Evolutionary conservation across 2,113 vertebrate genomes (phyloP).

Genomic region (Pangasianodon hypophthalmus): DNA sequence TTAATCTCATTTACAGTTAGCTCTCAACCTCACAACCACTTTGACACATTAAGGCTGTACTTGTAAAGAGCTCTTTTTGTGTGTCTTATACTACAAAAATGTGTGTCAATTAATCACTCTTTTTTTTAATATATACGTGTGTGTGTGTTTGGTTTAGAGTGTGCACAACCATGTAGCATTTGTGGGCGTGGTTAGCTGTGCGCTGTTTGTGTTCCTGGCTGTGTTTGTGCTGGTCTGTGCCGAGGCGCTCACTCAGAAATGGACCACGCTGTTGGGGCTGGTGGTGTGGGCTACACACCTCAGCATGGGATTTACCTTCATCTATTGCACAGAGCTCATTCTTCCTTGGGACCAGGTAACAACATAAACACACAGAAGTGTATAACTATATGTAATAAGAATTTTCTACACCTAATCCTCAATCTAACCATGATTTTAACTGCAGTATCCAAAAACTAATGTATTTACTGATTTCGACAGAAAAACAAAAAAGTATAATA

Average conservation of each 20-base stretch:
- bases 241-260: conserved; percentile 80
- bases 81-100: not conserved
- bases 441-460: not conserved
- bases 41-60: not conserved
- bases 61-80: not conserved
- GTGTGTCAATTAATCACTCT: not conserved
- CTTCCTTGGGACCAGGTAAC: conserved; percentile 88
- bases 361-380: not conserved
- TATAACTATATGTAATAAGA: not conserved
- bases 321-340: conserved; percentile 68
- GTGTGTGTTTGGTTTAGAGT: conserved; percentile 60
- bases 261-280: conserved; percentile 79
- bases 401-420: not conserved
- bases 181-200: conserved; percentile 76
- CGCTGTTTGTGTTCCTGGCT: conserved; percentile 79
- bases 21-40: not conserved
- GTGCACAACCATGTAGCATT: conserved; percentile 69
- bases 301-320: conserved; percentile 82
- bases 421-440: not conserved
- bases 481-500: not conserved
- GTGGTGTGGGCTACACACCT: conserved; percentile 85
- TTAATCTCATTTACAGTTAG: not conserved
- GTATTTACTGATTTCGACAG: not conserved
- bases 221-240: conserved; percentile 84
- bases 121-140: not conserved